These are phyloP conservation scores for Sardina pilchardus DNA, from an alignment of 2,113 vertebrate genomes.

Conservation along the genomic window DNA sequence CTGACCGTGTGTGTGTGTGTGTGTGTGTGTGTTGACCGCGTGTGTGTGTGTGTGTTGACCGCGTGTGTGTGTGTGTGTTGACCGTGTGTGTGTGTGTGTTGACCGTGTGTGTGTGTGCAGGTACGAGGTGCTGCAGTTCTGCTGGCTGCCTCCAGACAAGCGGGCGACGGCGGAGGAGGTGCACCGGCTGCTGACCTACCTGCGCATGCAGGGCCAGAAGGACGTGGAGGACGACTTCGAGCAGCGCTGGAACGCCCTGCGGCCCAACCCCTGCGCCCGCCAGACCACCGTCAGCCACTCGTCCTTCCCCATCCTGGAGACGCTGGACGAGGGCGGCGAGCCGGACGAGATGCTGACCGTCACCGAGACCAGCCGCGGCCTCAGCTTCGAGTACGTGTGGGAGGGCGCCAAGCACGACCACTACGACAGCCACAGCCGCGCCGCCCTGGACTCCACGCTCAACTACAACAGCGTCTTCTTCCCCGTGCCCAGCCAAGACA, in stretches of 20 bases:
- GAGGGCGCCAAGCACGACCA: slow-evolving; percentile 93
- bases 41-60: not conserved
- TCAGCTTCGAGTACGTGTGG: slow-evolving; percentile 97
- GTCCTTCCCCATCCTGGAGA: slow-evolving; percentile 93
- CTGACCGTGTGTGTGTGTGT: not conserved
- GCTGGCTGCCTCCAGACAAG: slow-evolving; percentile 89
- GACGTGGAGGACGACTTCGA: slow-evolving; percentile 89
- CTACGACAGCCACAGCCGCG: slow-evolving; percentile 77
- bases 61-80: too few relatives aligned
- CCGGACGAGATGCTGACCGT: slow-evolving; percentile 94
- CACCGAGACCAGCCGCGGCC: slow-evolving; percentile 92
- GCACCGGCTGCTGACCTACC: slow-evolving; percentile 88
- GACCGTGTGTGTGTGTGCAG: slow-evolving; percentile 59
- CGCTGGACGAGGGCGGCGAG: slow-evolving; percentile 86
- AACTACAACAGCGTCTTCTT: slow-evolving; percentile 93
- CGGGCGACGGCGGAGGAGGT: slow-evolving; percentile 92
- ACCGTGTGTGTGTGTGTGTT: not conserved
- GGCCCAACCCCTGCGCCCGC: slow-evolving; percentile 78
- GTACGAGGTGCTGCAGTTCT: slow-evolving; percentile 95
- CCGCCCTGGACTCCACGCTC: slow-evolving; percentile 77
- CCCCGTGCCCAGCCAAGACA: slow-evolving; percentile 83
- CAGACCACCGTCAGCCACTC: slow-evolving; percentile 79
- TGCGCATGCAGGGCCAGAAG: slow-evolving; percentile 93
- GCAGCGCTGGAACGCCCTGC: slow-evolving; percentile 92
- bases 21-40: not conserved